Conservation (phyloP, 1,140 invertebrate genomes). For the Pogonus chalceus region DNA sequence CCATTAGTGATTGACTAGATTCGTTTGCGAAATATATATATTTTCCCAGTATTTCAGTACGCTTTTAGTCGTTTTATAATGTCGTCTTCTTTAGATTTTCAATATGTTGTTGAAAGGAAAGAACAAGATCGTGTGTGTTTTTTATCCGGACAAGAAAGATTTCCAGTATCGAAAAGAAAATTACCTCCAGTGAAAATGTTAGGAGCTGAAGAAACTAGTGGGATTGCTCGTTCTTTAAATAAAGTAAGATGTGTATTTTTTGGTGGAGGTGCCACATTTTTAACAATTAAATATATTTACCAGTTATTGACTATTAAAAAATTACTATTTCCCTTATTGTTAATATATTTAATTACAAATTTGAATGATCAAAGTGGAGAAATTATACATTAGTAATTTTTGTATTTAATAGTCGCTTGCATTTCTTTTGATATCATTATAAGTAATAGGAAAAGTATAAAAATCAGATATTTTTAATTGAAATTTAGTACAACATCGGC, state of each 20-base stretch:
- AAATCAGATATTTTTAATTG: no score
- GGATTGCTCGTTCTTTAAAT: neutral
- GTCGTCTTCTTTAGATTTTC: neutral
- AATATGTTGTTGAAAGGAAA: neutral
- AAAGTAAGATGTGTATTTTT: neutral
- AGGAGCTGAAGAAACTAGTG: neutral
- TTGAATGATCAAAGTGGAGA: no score
- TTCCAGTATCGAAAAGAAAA: neutral
- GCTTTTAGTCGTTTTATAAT: neutral
- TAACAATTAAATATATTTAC: neutral
- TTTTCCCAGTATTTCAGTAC: neutral
- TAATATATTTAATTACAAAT: no score
- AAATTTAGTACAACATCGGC: no score
- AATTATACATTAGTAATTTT: no score
- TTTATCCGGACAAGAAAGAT: neutral
- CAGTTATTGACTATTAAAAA: neutral
- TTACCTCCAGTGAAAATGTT: neutral
- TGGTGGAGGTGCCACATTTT: no score
- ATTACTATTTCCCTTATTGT: no score
- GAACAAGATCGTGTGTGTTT: neutral
- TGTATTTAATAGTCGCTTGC: no score
- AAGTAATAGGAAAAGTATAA: no score
- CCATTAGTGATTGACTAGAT: neutral
- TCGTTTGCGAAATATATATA: neutral
- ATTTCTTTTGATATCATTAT: no score